Evolutionary conservation across 2,888 invertebrate species (phyloP).

Genomic region (Tryphoninae sp.): DNA sequence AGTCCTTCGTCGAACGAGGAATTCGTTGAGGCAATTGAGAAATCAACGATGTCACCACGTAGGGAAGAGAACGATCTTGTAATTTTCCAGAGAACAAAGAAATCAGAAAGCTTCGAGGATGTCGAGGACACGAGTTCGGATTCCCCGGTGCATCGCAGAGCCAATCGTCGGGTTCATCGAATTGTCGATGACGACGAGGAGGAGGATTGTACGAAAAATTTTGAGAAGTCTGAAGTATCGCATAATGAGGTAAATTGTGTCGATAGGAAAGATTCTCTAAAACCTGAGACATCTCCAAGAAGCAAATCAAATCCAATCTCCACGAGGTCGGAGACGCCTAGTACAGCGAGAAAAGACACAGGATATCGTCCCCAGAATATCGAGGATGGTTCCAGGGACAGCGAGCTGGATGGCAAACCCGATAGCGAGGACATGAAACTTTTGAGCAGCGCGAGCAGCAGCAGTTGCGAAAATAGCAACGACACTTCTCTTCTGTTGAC

Average conservation of each 20-base stretch:
- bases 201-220: conserved; percentile 71
- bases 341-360: conserved; percentile 42
- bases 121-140: conserved; percentile 58
- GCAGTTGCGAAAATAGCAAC: conserved; percentile 84
- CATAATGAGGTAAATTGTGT: conserved; percentile 63
- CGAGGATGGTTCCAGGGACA: conserved; percentile 71
- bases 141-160: conserved; percentile 28
- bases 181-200: conserved; percentile 71
- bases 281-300: conserved; percentile 33
- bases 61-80: conserved; percentile 45
- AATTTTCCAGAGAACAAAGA: conserved; percentile 43
- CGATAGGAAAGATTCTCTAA: conserved; percentile 23
- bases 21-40: conserved; percentile 11
- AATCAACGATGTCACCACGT: conserved; percentile 35
- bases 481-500: conserved; percentile 81
- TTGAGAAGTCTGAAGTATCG: conserved; percentile 74
- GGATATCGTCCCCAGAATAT: conserved; percentile 57
- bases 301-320: conserved; percentile 52
- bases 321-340: conserved; percentile 33
- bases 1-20: background rate
- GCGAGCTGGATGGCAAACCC: conserved; percentile 74
- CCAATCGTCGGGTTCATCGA: background rate
- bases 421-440: conserved; percentile 77
- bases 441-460: conserved; percentile 76
- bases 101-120: conserved; percentile 14